Conservation (phyloP, 2,888 invertebrate genomes). For the Brenthis ino region DNA sequence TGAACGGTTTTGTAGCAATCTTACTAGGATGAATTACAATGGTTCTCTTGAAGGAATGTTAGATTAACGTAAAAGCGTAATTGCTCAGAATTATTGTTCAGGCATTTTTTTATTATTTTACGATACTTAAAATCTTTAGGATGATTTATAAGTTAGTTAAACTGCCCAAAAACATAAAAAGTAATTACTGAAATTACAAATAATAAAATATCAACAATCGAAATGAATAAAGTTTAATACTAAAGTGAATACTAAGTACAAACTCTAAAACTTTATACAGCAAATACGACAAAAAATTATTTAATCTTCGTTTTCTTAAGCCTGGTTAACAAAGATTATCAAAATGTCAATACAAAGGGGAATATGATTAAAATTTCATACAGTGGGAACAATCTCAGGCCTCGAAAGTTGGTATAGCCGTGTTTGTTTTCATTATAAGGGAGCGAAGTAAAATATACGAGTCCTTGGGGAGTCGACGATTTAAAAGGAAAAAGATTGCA, state of each 20-base stretch:
- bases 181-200: too few relatives aligned
- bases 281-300: background rate
- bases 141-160: too few relatives aligned
- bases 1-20: background rate
- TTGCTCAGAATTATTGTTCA: too few relatives aligned
- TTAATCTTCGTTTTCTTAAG: background rate
- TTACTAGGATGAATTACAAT: background rate
- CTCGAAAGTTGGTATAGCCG: background rate
- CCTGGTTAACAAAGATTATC: constrained; percentile 1
- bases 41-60: too few relatives aligned
- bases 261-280: too few relatives aligned
- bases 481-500: constrained; percentile 28
- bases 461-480: constrained; percentile 18
- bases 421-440: constrained; percentile 28
- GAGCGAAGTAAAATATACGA: constrained; percentile 24
- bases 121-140: too few relatives aligned
- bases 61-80: too few relatives aligned
- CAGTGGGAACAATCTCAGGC: constrained; percentile 16
- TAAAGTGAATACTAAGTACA: too few relatives aligned
- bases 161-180: too few relatives aligned
- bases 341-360: constrained; percentile 12
- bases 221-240: too few relatives aligned
- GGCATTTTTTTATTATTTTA: too few relatives aligned
- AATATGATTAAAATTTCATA: constrained; percentile 21
- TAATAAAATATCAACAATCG: too few relatives aligned